Evolutionary conservation across 2,797 vertebrate species (phyloP).

Genomic region (Gallinago stenura): DNA sequence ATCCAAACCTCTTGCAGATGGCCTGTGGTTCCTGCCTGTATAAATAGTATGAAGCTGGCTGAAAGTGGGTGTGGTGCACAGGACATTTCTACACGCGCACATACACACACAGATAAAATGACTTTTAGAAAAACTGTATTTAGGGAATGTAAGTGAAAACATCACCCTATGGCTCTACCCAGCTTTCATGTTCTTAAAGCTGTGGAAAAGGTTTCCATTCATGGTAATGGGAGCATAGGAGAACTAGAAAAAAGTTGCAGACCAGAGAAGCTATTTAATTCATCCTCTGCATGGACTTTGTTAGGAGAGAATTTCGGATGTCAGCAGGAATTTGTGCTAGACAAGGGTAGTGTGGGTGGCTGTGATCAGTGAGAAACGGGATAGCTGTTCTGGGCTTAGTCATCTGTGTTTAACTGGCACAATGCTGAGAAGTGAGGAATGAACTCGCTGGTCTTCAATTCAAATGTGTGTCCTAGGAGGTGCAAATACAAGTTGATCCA

Average conservation of each 20-base stretch:
- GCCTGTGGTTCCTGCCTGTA: background rate
- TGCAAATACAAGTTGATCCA: background rate
- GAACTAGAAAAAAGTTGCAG: background rate
- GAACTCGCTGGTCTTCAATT: background rate
- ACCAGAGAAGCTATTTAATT: constrained; percentile 10
- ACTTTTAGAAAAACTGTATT: background rate
- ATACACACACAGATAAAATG: background rate
- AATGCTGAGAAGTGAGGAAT: constrained; percentile 21
- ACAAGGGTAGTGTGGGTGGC: background rate
- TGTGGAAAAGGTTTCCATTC: background rate
- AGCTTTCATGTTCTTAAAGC: background rate
- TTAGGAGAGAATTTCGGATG: constrained; percentile 36
- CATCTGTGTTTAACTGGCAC: constrained; percentile 12
- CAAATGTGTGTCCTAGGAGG: background rate
- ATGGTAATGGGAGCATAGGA: background rate
- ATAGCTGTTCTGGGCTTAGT: constrained; percentile 9
- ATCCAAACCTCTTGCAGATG: background rate
- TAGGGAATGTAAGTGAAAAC: background rate
- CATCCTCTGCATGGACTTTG: background rate
- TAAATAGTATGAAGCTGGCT: background rate
- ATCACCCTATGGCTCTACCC: background rate
- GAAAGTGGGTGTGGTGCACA: background rate
- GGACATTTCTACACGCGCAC: background rate
- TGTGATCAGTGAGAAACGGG: constrained; percentile 30
- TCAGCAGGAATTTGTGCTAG: constrained; percentile 46